Percentiles rank a stretch among this genome's conserved stretches.
These are phyloP conservation scores for Triplophysa tibetana DNA, from an alignment of 2,113 vertebrate species.

Conservation along the genomic window DNA sequence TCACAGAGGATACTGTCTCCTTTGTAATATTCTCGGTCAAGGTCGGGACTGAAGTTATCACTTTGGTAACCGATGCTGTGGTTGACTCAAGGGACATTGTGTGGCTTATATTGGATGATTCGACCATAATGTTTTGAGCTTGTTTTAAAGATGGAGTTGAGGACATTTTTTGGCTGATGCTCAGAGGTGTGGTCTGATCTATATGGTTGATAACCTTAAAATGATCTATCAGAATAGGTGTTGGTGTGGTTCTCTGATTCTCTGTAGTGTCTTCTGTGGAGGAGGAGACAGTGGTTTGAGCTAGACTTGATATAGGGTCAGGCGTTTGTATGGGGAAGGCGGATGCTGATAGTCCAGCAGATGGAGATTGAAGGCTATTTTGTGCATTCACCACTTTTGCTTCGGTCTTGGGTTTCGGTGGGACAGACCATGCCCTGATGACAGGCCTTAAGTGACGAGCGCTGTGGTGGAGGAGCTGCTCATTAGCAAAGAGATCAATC, in stretches of 20 bases:
- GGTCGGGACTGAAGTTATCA: neutral
- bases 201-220: neutral
- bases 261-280: neutral
- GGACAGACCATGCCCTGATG: slow-evolving; percentile 56
- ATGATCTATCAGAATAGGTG: slow-evolving; percentile 8
- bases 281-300: slow-evolving; percentile 13
- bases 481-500: slow-evolving; percentile 82
- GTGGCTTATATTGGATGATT: slow-evolving; percentile 12
- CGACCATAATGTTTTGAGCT: slow-evolving; percentile 34
- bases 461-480: slow-evolving; percentile 86
- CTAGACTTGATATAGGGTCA: neutral
- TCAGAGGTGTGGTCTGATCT: slow-evolving; percentile 40
- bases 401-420: slow-evolving; percentile 44
- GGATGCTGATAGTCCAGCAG: slow-evolving; percentile 41
- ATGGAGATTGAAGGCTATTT: slow-evolving; percentile 37
- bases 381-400: neutral
- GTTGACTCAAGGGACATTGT: slow-evolving; percentile 14
- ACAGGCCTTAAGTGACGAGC: slow-evolving; percentile 45
- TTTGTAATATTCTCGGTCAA: neutral
- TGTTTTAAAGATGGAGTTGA: slow-evolving; percentile 10
- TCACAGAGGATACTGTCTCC: neutral
- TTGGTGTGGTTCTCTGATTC: slow-evolving; percentile 4
- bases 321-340: neutral
- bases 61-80: neutral
- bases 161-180: slow-evolving; percentile 10